These are phyloP conservation scores for Gymnocheta viridis DNA, from an alignment of 2,888 invertebrate species.

Conservation along the genomic window DNA sequence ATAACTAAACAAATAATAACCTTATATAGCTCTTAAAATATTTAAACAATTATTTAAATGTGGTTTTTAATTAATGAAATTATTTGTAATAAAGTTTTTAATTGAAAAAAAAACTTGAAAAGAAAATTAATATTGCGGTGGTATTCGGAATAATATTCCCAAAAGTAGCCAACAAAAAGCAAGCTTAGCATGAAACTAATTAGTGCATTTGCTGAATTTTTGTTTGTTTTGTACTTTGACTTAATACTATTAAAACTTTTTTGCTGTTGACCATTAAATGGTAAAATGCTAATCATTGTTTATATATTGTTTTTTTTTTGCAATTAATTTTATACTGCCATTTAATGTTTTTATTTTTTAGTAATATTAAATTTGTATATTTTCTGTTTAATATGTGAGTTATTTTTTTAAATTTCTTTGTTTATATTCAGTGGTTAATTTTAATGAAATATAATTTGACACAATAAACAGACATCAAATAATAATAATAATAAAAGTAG, in stretches of 20 bases:
- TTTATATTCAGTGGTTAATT: conserved; percentile 53
- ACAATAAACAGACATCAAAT: conserved; percentile 46
- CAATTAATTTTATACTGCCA: conserved; percentile 23
- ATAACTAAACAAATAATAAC: not conserved
- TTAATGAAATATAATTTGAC: conserved; percentile 64
- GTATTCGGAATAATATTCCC: not conserved
- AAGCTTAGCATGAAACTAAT: conserved; percentile 26
- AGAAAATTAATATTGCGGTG: conserved; percentile 2
- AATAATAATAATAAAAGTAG: conserved; percentile 28
- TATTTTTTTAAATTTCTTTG: not conserved
- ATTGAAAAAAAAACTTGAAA: not conserved
- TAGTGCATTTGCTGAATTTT: conserved; percentile 11
- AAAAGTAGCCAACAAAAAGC: conserved; percentile 24
- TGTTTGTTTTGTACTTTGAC: not conserved
- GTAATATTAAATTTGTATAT: conserved; percentile 25
- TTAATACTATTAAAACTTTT: conserved; percentile 13
- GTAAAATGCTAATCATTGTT: conserved; percentile 56
- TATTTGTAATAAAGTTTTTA: conserved; percentile 24
- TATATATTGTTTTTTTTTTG: conserved; percentile 9
- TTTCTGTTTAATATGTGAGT: not conserved
- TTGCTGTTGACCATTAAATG: conserved; percentile 12
- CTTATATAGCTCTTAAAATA: not conserved
- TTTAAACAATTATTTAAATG: not conserved
- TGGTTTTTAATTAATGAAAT: conserved; percentile 27
- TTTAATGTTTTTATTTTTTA: conserved; percentile 34